Base-by-base conservation (phyloP, 2,797 vertebrate species). In the Dendrocincla tyrannina region DNA sequence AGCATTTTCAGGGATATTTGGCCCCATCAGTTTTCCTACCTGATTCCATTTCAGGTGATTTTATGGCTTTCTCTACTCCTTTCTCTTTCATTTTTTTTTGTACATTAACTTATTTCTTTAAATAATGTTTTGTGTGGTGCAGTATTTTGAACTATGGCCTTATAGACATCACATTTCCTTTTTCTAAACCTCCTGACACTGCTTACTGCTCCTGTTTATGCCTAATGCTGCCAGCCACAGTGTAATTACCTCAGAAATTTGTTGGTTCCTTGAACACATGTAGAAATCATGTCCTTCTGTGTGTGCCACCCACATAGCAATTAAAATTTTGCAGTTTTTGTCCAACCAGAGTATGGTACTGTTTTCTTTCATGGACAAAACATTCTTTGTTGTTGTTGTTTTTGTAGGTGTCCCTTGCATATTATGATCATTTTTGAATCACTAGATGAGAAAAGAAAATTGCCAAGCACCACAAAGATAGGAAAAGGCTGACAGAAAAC, bases 401-500 rank as follows among this genome's bases (percentile, higher is more conserved):
- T 91, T 75, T 59, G 22, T 50, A 75, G 49, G 18, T 60, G 27
- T 12, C 62, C 15, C 46, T 84, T 89, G 24, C 14, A 20, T 55
- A 81, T 52, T 55, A 69, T 30, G 73, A 86, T 81, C 4, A 30
- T 42, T 75, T 92, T 78, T 75, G 0, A 84, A 35, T 62, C 84
- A 88, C 35, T 90, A 74, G 11, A 76, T 59, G 80, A 86, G 81
- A 85, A 41, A 44, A 79, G 49, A 92, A 95, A 81, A 88, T 42
- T 78, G 69, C 83, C 94, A 93, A 95, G 55, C 13, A 73, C 33
- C 67, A 95, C 80, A 95, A 90, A 88, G 76, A 82, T 82, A 91
- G 95, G 94, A 95, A 96, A 95, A 95, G 63, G 73, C 67, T 55
- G 83, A 78, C 88, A 93, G 85, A 96, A 90, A 82, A 63, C 63